Conservation (phyloP, 2,797 vertebrate species). For the Mormyrops boulengeri region DNA sequence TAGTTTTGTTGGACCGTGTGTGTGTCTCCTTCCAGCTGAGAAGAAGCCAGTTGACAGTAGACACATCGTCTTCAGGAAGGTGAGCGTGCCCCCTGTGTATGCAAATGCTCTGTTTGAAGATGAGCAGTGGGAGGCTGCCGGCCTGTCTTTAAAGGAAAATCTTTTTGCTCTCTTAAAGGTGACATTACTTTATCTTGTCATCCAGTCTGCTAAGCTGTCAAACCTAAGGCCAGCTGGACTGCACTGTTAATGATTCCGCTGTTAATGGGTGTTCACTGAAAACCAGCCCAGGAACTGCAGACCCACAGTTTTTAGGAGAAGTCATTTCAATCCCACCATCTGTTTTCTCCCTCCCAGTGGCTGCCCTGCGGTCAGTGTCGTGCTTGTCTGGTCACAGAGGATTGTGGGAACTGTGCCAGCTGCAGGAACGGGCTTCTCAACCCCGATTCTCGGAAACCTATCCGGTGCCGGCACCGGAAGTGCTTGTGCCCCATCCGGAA, state of each 20-base stretch:
- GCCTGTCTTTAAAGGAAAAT: background rate
- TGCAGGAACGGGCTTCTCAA: conserved; percentile 58
- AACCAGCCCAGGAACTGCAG: background rate
- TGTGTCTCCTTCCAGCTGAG: conserved; percentile 20
- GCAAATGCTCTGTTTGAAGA: background rate
- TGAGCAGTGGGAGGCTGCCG: background rate
- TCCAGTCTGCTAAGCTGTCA: background rate
- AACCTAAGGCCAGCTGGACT: background rate
- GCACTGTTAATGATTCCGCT: background rate
- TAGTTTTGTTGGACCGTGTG: background rate
- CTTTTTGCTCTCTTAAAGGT: background rate
- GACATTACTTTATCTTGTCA: background rate
- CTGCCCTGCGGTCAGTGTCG: conserved; percentile 76
- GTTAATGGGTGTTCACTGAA: background rate
- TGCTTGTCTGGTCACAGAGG: conserved; percentile 68
- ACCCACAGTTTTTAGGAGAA: background rate
- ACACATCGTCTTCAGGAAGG: conserved; percentile 47
- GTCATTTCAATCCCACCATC: background rate
- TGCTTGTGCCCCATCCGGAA: conserved; percentile 66
- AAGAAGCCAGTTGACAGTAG: conserved; percentile 23
- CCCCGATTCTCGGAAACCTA: conserved; percentile 46
- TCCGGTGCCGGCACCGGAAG: conserved; percentile 59
- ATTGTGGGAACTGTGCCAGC: conserved; percentile 77
- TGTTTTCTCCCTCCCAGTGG: conserved; percentile 52
- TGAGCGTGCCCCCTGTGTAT: conserved; percentile 3